Evolutionary conservation across 2,888 invertebrate genomes (phyloP).

Genomic region (Nephrotoma guestfalica): DNA sequence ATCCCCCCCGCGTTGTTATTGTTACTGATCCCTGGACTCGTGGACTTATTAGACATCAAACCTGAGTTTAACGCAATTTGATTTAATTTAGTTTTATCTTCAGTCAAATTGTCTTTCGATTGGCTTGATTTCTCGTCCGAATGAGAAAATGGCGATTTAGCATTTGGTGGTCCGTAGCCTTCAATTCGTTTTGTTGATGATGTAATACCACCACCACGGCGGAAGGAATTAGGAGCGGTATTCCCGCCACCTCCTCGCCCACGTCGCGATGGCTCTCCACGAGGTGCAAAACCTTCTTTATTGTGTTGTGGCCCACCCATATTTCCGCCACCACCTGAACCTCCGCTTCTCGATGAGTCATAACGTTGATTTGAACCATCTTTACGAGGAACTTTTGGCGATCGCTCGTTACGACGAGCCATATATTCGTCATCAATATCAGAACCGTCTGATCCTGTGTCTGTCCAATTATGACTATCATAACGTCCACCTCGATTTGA

Average conservation of each 20-base stretch:
- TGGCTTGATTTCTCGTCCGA: slow-evolving; percentile 33
- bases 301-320: slow-evolving; percentile 11
- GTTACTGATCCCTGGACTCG: neutral
- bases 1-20: neutral
- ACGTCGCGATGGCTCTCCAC: slow-evolving; percentile 78
- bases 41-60: slow-evolving; percentile 21
- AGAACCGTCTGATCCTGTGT: slow-evolving; percentile 61
- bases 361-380: slow-evolving; percentile 16
- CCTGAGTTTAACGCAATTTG: slow-evolving; percentile 53
- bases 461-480: slow-evolving; percentile 35
- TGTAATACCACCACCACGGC: slow-evolving; percentile 37
- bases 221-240: slow-evolving; percentile 29
- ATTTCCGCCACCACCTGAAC: neutral
- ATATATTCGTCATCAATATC: slow-evolving; percentile 49
- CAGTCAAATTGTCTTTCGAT: slow-evolving; percentile 32
- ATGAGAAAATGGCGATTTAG: slow-evolving; percentile 56
- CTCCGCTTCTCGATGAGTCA: neutral
- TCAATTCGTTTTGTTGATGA: slow-evolving; percentile 46
- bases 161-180: slow-evolving; percentile 67
- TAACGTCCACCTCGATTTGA: slow-evolving; percentile 25
- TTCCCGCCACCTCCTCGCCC: slow-evolving; percentile 53
- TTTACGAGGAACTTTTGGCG: slow-evolving; percentile 33
- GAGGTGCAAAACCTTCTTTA: slow-evolving; percentile 65
- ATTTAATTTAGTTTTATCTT: slow-evolving; percentile 52
- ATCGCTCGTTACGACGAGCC: slow-evolving; percentile 40